Base-by-base conservation (phyloP, 2,113 vertebrate species). In the Dissostichus mawsoni region DNA sequence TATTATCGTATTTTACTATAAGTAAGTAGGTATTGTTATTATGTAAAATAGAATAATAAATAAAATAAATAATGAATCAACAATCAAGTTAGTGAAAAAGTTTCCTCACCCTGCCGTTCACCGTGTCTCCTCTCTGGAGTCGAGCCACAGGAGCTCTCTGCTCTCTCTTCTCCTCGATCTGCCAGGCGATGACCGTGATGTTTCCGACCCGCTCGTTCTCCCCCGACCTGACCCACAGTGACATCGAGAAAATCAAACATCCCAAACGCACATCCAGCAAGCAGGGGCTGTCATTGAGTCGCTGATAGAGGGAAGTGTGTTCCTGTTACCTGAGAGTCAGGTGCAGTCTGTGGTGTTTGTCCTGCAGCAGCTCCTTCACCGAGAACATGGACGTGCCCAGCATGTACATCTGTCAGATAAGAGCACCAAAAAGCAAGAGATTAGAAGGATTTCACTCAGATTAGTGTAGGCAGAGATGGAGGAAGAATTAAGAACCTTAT, bases 151-250 rank as follows among this genome's bases (percentile, higher is more conserved):
- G 95, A 66, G 96, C 94, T 75, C 95, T 94, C 93, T 97, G 95
- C 18, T 99, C 97, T 1, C 95, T 95, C 90, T 97, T 99, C 87
- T 98, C 98, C 74, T 99, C 98, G 84, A 98, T 97, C 85, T 98
- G 97, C 98, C 98, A 99, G 81, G 97, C 98, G 36, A 99, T 99
- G 87, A 99, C 96, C 0, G 98, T 98, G 92, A 99, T 96, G 92
- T 97, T 99, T 52, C 98, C 98, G 67, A 99, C 96, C 0, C 96
- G 96, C 85, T 97, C 96, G 51, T 93, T 97, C 94, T 99, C 98
- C 16, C 97, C 96, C 64, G 98, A 99, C 93, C 98, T 99, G 93
- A 87, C 20, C 41, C 63, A 86, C 67, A 52, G 6, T 11, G 17
- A 69, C 62, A 74, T 17, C 5, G 23, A 25, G 18, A 8, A 4